phyloP scores from a whole-genome alignment of 1,140 invertebrate genomes.

The Drosophila erecta region DNA sequence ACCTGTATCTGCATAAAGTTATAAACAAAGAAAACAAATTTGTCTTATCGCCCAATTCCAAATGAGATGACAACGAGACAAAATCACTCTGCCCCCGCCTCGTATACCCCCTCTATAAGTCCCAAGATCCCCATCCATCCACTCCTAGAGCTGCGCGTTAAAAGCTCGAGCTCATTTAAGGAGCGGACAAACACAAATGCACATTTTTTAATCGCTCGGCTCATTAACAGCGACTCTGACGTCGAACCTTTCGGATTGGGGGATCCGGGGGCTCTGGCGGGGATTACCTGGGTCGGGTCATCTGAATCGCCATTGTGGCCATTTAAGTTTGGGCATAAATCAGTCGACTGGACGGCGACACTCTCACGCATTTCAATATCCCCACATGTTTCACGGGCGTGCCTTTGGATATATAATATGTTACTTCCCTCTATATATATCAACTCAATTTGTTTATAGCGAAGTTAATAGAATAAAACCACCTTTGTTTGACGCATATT shows the following conservation, averaged over 20 bases:
- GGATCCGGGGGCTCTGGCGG: neutral
- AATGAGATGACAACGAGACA: slow-evolving; percentile 84
- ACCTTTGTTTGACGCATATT: neutral
- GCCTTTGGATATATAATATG: neutral
- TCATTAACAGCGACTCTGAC: slow-evolving; percentile 66
- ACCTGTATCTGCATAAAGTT: slow-evolving; percentile 81
- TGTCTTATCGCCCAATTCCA: slow-evolving; percentile 83
- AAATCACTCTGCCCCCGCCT: slow-evolving; percentile 61
- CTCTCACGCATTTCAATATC: slow-evolving; percentile 31
- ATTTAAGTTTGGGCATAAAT: slow-evolving; percentile 62
- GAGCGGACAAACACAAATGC: slow-evolving; percentile 84
- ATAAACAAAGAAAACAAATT: slow-evolving; percentile 84
- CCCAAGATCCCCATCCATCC: neutral
- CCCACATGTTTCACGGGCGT: slow-evolving; percentile 30
- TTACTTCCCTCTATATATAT: neutral
- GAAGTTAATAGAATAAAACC: slow-evolving; percentile 9
- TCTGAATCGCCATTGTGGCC: slow-evolving; percentile 53
- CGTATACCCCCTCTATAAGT: neutral
- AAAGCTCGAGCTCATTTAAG: slow-evolving; percentile 82
- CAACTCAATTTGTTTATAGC: slow-evolving; percentile 8
- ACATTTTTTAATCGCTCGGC: slow-evolving; percentile 82
- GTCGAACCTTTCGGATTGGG: neutral
- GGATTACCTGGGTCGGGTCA: slow-evolving; percentile 34
- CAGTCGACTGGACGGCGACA: slow-evolving; percentile 37
- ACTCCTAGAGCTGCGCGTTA: slow-evolving; percentile 59